phyloP scores from a whole-genome alignment of 2,888 invertebrate species.

The Leistus spinibarbis region DNA sequence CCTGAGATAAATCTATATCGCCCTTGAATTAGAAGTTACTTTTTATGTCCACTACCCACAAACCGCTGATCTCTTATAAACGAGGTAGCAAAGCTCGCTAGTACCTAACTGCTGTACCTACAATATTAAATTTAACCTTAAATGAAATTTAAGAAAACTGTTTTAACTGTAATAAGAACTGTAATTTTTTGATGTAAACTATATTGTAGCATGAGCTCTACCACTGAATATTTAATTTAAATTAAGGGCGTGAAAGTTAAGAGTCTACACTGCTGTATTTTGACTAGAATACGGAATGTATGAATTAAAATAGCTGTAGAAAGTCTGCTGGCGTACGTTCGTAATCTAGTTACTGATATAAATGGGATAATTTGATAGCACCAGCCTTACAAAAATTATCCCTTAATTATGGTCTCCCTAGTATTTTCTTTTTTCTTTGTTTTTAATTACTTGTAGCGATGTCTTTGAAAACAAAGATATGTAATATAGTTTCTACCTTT shows the following conservation, averaged over 20 bases:
- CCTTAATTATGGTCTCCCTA: conserved; percentile 14
- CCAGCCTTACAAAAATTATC: neutral
- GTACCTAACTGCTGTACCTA: too few relatives aligned
- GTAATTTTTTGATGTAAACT: too few relatives aligned
- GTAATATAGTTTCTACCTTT: too few relatives aligned
- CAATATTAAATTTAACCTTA: too few relatives aligned
- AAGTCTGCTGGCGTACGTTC: conserved; percentile 7
- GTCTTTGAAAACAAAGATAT: neutral
- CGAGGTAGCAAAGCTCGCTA: too few relatives aligned
- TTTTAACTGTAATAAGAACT: neutral
- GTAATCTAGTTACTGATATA: conserved; percentile 25
- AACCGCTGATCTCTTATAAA: too few relatives aligned
- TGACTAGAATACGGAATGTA: neutral
- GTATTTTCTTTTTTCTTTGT: conserved; percentile 13
- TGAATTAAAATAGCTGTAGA: neutral
- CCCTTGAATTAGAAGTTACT: too few relatives aligned
- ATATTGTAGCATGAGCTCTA: too few relatives aligned
- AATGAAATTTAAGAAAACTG: neutral
- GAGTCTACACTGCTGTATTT: neutral
- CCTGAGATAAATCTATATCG: too few relatives aligned
- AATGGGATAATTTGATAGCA: conserved; percentile 15
- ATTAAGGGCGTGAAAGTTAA: neutral
- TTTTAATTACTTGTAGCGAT: neutral
- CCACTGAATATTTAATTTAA: neutral
- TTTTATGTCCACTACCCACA: too few relatives aligned